These are phyloP conservation scores for Trypoxylon attenuatum DNA, from an alignment of 2,888 invertebrate species.

Conservation along the genomic window DNA sequence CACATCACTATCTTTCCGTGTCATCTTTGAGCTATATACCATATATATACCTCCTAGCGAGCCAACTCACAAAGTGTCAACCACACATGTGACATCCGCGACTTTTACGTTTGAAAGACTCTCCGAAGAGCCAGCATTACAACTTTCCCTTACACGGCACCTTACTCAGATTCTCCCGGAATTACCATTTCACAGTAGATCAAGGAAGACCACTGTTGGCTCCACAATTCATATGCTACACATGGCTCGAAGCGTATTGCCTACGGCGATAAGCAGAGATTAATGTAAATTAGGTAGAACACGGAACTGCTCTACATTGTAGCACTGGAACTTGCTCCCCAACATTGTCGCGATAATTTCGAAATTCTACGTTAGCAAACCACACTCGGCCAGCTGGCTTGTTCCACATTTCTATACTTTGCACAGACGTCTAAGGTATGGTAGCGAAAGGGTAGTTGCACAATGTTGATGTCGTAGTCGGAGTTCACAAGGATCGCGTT, in stretches of 20 bases:
- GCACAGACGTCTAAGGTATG: constrained; percentile 60
- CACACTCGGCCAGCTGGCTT: constrained; percentile 64
- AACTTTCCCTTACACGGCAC: no score
- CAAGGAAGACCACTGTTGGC: background rate
- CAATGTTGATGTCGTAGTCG: constrained; percentile 67
- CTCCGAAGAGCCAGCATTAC: no score
- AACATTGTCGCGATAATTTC: constrained; percentile 13
- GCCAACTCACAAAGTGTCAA: constrained; percentile 2
- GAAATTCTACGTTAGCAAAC: constrained; percentile 46
- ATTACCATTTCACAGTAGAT: background rate
- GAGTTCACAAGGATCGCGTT: constrained; percentile 68
- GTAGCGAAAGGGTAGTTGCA: constrained; percentile 62
- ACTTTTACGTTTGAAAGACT: no score
- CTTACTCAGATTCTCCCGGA: background rate
- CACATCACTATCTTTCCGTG: constrained; percentile 19
- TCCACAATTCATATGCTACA: background rate
- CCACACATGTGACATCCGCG: no score
- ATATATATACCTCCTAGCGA: constrained; percentile 10
- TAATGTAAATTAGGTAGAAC: background rate
- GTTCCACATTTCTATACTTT: constrained; percentile 63
- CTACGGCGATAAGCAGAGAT: background rate
- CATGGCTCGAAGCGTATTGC: background rate
- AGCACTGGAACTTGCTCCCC: constrained; percentile 2
- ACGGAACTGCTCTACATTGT: background rate
- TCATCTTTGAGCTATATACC: constrained; percentile 7